phyloP scores from a whole-genome alignment of 2,113 vertebrate genomes.

The Isichthys henryi region DNA sequence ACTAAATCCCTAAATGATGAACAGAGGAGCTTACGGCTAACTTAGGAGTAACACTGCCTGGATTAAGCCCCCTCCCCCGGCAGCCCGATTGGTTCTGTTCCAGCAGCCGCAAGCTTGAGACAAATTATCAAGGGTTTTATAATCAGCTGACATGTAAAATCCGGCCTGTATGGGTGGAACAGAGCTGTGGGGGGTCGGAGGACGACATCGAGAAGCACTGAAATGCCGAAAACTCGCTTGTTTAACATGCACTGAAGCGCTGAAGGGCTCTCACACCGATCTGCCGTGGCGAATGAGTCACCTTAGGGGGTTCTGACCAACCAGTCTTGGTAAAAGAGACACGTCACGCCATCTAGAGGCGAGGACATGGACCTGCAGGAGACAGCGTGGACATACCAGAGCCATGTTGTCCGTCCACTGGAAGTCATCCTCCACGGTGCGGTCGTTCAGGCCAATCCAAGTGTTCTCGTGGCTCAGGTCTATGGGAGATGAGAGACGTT shows the following conservation, averaged over 20 bases:
- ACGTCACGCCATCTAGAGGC: background rate
- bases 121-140: background rate
- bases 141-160: background rate
- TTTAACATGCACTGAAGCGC: background rate
- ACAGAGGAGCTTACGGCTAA: background rate
- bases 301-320: background rate
- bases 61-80: background rate
- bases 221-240: background rate
- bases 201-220: background rate
- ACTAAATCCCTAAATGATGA: background rate
- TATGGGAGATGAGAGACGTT: slow-evolving; percentile 30
- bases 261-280: background rate
- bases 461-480: slow-evolving; percentile 89
- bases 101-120: background rate
- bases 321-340: background rate
- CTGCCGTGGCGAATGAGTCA: background rate
- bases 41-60: background rate
- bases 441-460: slow-evolving; percentile 90
- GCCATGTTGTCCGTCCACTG: slow-evolving; percentile 92
- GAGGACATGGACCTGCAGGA: background rate
- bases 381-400: slow-evolving; percentile 55
- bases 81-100: background rate
- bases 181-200: background rate
- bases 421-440: slow-evolving; percentile 94
- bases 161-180: background rate